These are phyloP conservation scores for Drosophila cardini DNA, from an alignment of 1,140 invertebrate genomes.

Conservation along the genomic window DNA sequence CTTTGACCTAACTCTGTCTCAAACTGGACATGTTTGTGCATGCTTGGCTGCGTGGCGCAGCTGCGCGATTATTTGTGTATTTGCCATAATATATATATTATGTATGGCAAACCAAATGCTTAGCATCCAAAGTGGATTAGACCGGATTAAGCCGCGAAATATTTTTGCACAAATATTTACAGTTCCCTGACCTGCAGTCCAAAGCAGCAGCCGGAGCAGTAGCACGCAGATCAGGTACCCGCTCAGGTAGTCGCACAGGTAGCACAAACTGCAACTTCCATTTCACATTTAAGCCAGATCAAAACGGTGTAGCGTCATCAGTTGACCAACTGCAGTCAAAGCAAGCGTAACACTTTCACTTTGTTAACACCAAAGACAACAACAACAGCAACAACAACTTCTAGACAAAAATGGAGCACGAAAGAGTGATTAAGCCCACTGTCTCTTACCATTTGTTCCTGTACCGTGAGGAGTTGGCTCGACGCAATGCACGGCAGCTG, in stretches of 20 bases:
- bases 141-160: slow-evolving; percentile 74
- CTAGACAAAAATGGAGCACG: slow-evolving; percentile 54
- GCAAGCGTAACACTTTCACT: slow-evolving; percentile 55
- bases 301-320: slow-evolving; percentile 28
- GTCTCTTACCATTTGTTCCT: slow-evolving; percentile 74
- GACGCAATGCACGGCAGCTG: slow-evolving; percentile 65
- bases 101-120: slow-evolving; percentile 60
- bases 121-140: slow-evolving; percentile 67
- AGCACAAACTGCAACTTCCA: background rate
- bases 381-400: background rate
- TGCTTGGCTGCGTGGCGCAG: slow-evolving; percentile 11
- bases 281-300: slow-evolving; percentile 24
- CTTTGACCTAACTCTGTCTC: slow-evolving; percentile 16
- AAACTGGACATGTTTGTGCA: slow-evolving; percentile 37
- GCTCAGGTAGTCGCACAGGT: slow-evolving; percentile 24
- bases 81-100: slow-evolving; percentile 32
- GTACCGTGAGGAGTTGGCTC: slow-evolving; percentile 66
- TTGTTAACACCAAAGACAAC: background rate
- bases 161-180: slow-evolving; percentile 81
- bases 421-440: slow-evolving; percentile 57
- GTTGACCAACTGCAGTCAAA: slow-evolving; percentile 42
- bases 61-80: slow-evolving; percentile 37
- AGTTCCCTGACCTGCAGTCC: slow-evolving; percentile 43
- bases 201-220: too few relatives aligned
- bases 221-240: slow-evolving; percentile 1